Evolutionary conservation across 2,888 invertebrate species (phyloP).

Genomic region (Phasia obesa): DNA sequence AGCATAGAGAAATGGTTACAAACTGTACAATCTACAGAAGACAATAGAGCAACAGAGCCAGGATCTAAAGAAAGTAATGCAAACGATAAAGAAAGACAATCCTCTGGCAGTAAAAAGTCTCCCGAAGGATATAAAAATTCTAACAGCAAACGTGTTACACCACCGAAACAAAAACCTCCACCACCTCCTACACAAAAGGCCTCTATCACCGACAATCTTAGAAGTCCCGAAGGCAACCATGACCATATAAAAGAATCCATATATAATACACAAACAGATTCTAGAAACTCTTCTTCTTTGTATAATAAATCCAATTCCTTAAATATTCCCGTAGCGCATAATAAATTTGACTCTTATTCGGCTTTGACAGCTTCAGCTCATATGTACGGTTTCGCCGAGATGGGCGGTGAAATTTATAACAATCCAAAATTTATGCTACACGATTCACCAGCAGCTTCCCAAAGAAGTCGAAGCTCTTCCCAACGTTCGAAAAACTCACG

Average conservation of each 20-base stretch:
- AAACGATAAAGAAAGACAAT: constrained; percentile 34
- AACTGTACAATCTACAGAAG: constrained; percentile 85
- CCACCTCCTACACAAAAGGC: constrained; percentile 75
- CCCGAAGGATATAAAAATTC: constrained; percentile 1
- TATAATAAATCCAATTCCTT: constrained; percentile 22
- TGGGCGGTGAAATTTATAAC: constrained; percentile 81
- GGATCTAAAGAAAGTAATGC: neutral
- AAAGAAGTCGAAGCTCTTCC: constrained; percentile 76
- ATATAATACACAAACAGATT: neutral
- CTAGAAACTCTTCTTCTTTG: neutral
- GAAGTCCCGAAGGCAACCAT: neutral
- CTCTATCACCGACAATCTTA: neutral
- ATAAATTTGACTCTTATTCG: constrained; percentile 74
- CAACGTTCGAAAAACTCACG: constrained; percentile 77
- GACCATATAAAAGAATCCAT: constrained; percentile 1
- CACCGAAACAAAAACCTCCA: constrained; percentile 80
- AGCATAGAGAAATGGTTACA: constrained; percentile 90
- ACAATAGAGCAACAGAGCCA: constrained; percentile 35
- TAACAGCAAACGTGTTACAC: constrained; percentile 70
- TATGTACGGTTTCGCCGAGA: constrained; percentile 78
- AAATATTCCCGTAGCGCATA: constrained; percentile 37
- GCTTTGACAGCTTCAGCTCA: constrained; percentile 76
- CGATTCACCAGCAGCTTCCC: constrained; percentile 80
- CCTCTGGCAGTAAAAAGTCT: constrained; percentile 7
- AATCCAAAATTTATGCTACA: constrained; percentile 81